Percentiles rank a stretch among this genome's conserved stretches.
Evolutionary conservation across 2,888 invertebrate genomes (phyloP).

Genomic region (Geophilus truncorum): DNA sequence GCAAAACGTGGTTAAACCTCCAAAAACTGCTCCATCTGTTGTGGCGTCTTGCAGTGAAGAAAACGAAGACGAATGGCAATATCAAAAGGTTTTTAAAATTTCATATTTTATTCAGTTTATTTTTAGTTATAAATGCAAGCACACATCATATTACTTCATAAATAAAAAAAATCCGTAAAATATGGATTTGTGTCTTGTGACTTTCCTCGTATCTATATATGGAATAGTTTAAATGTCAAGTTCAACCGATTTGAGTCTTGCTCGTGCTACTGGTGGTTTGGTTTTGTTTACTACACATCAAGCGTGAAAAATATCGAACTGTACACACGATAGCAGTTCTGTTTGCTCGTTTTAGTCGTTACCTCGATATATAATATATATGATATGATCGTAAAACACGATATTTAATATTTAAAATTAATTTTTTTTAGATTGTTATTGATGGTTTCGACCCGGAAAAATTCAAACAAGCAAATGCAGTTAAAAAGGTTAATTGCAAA

Average conservation of each 20-base stretch:
- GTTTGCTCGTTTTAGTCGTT: too few relatives aligned
- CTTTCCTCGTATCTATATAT: too few relatives aligned
- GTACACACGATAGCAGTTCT: too few relatives aligned
- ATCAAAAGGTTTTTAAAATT: not conserved
- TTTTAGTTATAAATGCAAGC: too few relatives aligned
- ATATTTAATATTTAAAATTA: not conserved
- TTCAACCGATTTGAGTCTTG: not conserved
- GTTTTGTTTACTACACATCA: not conserved
- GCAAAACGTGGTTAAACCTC: not conserved
- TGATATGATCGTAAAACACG: too few relatives aligned
- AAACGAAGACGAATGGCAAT: not conserved
- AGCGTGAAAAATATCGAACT: not conserved
- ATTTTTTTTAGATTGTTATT: not conserved
- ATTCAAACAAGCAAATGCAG: not conserved
- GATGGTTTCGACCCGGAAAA: not conserved
- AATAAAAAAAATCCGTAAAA: too few relatives aligned
- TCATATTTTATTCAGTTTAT: too few relatives aligned
- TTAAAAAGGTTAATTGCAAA: not conserved
- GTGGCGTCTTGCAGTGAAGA: not conserved
- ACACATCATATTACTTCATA: too few relatives aligned
- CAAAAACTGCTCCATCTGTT: not conserved
- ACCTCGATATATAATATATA: too few relatives aligned
- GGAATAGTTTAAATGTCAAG: slow-evolving; percentile 7
- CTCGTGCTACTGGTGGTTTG: not conserved
- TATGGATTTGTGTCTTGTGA: too few relatives aligned